A percentile compares a stretch with the other conserved stretches of the same genome.
phyloP scores from a whole-genome alignment of 2,113 vertebrate species.

The Istiophorus platypterus region DNA sequence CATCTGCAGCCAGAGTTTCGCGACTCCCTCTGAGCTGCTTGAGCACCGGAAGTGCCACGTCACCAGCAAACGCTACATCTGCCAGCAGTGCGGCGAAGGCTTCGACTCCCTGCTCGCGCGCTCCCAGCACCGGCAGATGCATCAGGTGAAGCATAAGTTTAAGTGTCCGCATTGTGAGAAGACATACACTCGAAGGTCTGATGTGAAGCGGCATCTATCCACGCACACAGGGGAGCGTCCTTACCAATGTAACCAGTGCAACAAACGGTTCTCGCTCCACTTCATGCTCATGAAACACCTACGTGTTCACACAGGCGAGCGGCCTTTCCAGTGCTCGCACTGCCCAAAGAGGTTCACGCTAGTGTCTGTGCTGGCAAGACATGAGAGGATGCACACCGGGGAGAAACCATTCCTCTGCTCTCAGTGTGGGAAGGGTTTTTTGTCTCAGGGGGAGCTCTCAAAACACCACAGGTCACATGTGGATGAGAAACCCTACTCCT shows the following conservation, averaged over 20 bases:
- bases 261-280: constrained; percentile 80
- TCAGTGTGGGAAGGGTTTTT: constrained; percentile 86
- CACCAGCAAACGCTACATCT: constrained; percentile 69
- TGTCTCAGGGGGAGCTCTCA: constrained; percentile 85
- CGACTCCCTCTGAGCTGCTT: constrained; percentile 57
- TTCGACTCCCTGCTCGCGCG: constrained; percentile 79
- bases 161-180: constrained; percentile 84
- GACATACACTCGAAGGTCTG: constrained; percentile 78
- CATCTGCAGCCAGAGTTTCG: constrained; percentile 78
- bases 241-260: constrained; percentile 78
- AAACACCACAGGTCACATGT: constrained; percentile 84
- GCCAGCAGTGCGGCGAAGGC: constrained; percentile 76
- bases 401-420: constrained; percentile 85
- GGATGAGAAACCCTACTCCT: constrained; percentile 83
- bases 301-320: constrained; percentile 76
- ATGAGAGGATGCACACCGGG: constrained; percentile 84
- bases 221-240: constrained; percentile 82
- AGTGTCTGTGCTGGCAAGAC: constrained; percentile 77
- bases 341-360: constrained; percentile 82
- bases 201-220: constrained; percentile 80
- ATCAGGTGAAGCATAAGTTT: constrained; percentile 73
- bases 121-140: constrained; percentile 78
- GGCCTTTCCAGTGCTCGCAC: constrained; percentile 79
- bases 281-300: constrained; percentile 83
- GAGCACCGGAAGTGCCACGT: constrained; percentile 78